Evolutionary conservation across 1,140 invertebrate genomes (phyloP).

Genomic region (Pristionchus pacificus): DNA sequence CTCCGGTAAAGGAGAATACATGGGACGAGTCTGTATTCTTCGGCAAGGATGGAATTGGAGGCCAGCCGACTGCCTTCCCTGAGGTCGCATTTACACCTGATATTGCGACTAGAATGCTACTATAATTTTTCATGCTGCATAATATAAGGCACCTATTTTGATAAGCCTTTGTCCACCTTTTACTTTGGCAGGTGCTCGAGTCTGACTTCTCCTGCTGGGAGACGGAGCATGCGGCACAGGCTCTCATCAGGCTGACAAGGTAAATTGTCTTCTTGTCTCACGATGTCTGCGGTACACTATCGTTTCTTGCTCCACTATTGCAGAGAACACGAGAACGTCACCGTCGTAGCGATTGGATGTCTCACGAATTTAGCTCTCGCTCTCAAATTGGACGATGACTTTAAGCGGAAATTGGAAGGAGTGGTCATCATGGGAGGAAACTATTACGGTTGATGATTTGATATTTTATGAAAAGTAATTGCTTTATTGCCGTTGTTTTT

Average conservation of each 20-base stretch:
- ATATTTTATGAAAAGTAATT: slow-evolving; percentile 3
- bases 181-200: neutral
- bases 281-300: slow-evolving; percentile 59
- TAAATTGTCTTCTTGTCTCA: slow-evolving; percentile 50
- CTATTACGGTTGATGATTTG: slow-evolving; percentile 61
- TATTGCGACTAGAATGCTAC: too few species aligned
- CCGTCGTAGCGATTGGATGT: slow-evolving; percentile 70
- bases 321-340: too few species aligned
- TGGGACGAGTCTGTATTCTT: slow-evolving; percentile 43
- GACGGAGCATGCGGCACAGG: slow-evolving; percentile 39
- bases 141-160: too few species aligned
- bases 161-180: neutral
- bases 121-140: too few species aligned
- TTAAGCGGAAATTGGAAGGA: slow-evolving; percentile 66
- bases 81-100: slow-evolving; percentile 8
- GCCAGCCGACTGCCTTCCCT: slow-evolving; percentile 46
- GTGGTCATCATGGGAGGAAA: slow-evolving; percentile 76
- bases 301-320: too few species aligned
- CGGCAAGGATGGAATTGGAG: slow-evolving; percentile 51
- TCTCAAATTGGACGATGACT: slow-evolving; percentile 67
- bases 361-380: slow-evolving; percentile 74
- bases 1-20: slow-evolving; percentile 20
- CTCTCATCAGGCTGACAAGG: slow-evolving; percentile 53
- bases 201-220: neutral
- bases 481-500: neutral